phyloP scores from a whole-genome alignment of 2,888 invertebrate genomes.

The Eilema griseolum region DNA sequence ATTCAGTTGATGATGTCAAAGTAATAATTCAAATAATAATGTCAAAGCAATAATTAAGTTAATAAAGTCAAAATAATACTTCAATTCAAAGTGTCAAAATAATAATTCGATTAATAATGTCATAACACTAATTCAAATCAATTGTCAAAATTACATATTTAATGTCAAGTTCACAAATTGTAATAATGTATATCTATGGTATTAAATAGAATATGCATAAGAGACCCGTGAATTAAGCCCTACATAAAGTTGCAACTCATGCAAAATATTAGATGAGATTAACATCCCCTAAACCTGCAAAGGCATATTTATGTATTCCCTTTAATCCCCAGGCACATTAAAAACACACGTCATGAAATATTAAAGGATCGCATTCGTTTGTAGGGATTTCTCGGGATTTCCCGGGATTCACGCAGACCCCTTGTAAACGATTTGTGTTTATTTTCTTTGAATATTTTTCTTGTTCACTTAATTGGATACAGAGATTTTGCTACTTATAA shows the following conservation, averaged over 20 bases:
- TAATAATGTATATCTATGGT: neutral
- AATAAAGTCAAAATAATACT: no score
- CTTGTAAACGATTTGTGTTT: conserved; percentile 46
- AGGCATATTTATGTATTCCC: conserved; percentile 40
- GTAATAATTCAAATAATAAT: no score
- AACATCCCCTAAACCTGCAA: conserved; percentile 36
- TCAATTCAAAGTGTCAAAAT: no score
- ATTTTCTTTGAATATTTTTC: conserved; percentile 24
- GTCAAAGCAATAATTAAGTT: no score
- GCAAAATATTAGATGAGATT: conserved; percentile 35
- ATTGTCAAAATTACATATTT: no score
- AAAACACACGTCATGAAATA: conserved; percentile 49
- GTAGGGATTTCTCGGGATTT: conserved; percentile 44
- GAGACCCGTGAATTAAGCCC: neutral
- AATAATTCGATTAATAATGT: no score
- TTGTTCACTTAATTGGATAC: conserved; percentile 36
- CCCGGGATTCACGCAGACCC: conserved; percentile 26
- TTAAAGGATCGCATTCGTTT: conserved; percentile 40
- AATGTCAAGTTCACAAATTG: no score
- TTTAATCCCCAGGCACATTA: conserved; percentile 50
- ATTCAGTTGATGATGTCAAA: no score
- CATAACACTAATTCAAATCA: no score
- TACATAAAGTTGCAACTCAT: neutral
- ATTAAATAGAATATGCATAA: neutral
- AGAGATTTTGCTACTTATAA: conserved; percentile 19